These are phyloP conservation scores for Aythya baeri DNA, from an alignment of 2,113 vertebrate genomes.

Conservation along the genomic window DNA sequence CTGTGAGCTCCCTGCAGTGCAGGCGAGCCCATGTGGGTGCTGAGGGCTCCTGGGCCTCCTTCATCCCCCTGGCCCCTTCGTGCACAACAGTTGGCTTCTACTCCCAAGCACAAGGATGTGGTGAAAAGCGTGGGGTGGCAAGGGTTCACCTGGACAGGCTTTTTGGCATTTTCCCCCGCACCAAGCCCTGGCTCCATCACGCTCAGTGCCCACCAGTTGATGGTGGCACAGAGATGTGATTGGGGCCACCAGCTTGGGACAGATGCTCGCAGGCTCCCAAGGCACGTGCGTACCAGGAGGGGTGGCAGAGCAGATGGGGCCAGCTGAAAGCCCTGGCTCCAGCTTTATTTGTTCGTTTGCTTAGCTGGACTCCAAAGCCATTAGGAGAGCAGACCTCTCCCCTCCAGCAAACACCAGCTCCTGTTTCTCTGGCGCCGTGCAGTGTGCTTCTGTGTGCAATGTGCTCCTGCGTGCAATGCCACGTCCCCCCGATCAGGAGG, in stretches of 20 bases:
- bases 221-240: background rate
- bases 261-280: accelerated
- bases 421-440: background rate
- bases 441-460: background rate
- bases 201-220: accelerated
- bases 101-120: accelerated
- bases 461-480: background rate
- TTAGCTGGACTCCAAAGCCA: background rate
- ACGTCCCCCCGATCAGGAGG: accelerated
- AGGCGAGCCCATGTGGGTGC: background rate
- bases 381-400: background rate
- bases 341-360: background rate
- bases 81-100: background rate
- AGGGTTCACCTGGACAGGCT: background rate
- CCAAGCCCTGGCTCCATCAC: background rate
- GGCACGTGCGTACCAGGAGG: background rate
- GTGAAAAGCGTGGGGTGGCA: accelerated
- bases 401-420: background rate
- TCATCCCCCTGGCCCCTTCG: background rate
- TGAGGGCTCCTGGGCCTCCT: background rate
- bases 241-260: background rate
- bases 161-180: background rate
- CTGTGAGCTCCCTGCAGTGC: background rate
- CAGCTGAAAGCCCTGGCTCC: background rate
- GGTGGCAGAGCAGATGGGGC: background rate